Base-by-base conservation (phyloP, 2,888 invertebrate genomes). In the Polydrusus cervinus region DNA sequence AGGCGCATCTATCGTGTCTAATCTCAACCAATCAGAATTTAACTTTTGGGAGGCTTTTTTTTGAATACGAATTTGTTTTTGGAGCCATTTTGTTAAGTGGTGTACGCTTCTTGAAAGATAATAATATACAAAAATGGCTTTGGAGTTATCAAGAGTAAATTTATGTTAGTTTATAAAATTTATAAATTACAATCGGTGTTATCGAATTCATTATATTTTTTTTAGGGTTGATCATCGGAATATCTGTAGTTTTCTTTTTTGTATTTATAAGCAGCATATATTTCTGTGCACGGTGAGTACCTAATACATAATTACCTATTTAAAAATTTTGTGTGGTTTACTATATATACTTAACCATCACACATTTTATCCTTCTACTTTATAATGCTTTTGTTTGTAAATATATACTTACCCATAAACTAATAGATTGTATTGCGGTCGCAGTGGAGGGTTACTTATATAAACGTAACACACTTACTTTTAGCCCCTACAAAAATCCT, bases 281-380 rank as follows among this genome's bases (percentile, higher is more conserved):
- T 66, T 66, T 38, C 16, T 66, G 66, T 53, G 40, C 18, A 11
- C n/a, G 66, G 66, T 66, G 49, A 30, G 62, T 45, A 43, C 16
- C 10, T 0, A 18, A 51, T 34, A 10, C 10, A 3, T 34, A 10
- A 9, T 34, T 34, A 34, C 5, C 8, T 34, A 34, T 34, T 34
- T 34, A 30, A 5, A 30, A 30, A n/a, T n/a, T n/a, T n/a, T n/a
- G n/a, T n/a, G n/a, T n/a, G n/a, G n/a, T n/a, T n/a, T n/a, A n/a
- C n/a, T n/a, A n/a, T n/a, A n/a, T n/a, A n/a, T n/a, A n/a, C n/a
- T n/a, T n/a, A n/a, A n/a, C n/a, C n/a, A n/a, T n/a, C n/a, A 25
- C 25, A 1, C 25, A 25, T 25, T 25, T 25, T 1, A 3, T 5
- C 25, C 25, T 25, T 25, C 5, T 25, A 25, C 5, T 5, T 5